Evolutionary conservation across 2,888 invertebrate species (phyloP), one percentile per base, ranked within the genome.

Genomic region (Ecdyonurus torrentis): DNA sequence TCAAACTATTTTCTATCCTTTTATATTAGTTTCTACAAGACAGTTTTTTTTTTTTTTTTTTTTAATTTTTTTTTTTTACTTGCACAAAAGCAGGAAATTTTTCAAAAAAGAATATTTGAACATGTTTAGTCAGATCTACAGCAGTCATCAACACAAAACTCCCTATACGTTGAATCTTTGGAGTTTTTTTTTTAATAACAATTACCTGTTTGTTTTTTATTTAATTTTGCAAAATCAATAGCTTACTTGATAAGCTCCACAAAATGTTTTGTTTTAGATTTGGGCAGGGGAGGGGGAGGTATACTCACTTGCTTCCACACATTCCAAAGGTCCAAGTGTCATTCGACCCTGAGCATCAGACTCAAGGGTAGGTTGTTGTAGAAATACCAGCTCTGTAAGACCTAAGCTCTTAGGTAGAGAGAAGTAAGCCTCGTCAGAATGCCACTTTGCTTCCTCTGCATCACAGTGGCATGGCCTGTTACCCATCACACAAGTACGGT

Each of bases 391-490:
- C 72, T 91, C 87, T 2, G 87, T 93, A 63, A 95, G 88, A 22
- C 94, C 94, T 67, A 95, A 79, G 70, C 92, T 90, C 68, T 83
- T 82, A 0, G 88, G 86, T 67, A 84, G 83, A 10, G 84, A 85
- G 70, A 90, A 89, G 68, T 84, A 87, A 2, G 94, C 94, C 75
- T 91, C 91, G 72, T 95, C 95, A 1, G 87, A 86, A 67, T 87
- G 82, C 91, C 92, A 93, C 74, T 91, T 89, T 68, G 85, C 87
- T 71, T 89, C 88, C 20, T 67, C 70, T 61, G 86, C 85, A 74
- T 96, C 95, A 72, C 95, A 96, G 75, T 94, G 93, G 77, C 95
- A 95, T 69, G 88, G 87, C 70, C 89, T 83, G 60, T 85, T 83
- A 52, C 87, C 83, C 72, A 87, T 87, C 60, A 87, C 86, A 75